Evolutionary conservation across 2,888 invertebrate species (phyloP).

Genomic region (Thelaira solivaga): DNA sequence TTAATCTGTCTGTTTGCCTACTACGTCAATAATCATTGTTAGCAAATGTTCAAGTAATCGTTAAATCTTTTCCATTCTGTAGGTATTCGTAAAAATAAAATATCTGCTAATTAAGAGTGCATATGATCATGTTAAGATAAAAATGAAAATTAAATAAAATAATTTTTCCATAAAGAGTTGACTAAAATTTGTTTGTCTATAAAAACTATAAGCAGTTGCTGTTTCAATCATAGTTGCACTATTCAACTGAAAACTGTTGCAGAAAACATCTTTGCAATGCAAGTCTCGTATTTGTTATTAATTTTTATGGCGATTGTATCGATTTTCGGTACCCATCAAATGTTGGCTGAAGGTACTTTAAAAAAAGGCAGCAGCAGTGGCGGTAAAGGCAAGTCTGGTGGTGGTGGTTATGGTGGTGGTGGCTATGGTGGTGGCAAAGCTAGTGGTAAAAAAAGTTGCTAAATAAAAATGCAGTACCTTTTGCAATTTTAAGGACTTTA

Average conservation of each 20-base stretch:
- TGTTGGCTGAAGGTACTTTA: slow-evolving; percentile 47
- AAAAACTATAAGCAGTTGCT: slow-evolving; percentile 4
- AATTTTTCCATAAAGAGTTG: neutral
- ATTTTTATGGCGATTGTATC: slow-evolving; percentile 34
- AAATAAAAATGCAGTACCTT: too few relatives aligned
- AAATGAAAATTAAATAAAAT: neutral
- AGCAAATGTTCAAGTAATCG: neutral
- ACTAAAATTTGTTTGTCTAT: slow-evolving; percentile 8
- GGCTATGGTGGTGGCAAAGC: slow-evolving; percentile 40
- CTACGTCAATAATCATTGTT: slow-evolving; percentile 13
- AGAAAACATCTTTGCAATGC: slow-evolving; percentile 46
- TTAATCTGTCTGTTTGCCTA: neutral
- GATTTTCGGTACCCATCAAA: slow-evolving; percentile 32
- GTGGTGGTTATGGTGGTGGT: slow-evolving; percentile 15
- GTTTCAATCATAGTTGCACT: slow-evolving; percentile 14
- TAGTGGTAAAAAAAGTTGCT: slow-evolving; percentile 35
- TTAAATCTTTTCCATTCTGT: neutral
- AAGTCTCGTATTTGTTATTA: slow-evolving; percentile 40
- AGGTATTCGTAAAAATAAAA: neutral
- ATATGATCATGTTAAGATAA: too few relatives aligned
- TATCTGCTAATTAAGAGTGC: too few relatives aligned
- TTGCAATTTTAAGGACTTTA: too few relatives aligned
- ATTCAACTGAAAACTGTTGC: neutral
- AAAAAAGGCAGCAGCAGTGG: slow-evolving; percentile 29
- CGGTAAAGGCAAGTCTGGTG: slow-evolving; percentile 54